These are phyloP conservation scores for Xestia c-nigrum DNA, from an alignment of 2,888 invertebrate species.

Conservation along the genomic window DNA sequence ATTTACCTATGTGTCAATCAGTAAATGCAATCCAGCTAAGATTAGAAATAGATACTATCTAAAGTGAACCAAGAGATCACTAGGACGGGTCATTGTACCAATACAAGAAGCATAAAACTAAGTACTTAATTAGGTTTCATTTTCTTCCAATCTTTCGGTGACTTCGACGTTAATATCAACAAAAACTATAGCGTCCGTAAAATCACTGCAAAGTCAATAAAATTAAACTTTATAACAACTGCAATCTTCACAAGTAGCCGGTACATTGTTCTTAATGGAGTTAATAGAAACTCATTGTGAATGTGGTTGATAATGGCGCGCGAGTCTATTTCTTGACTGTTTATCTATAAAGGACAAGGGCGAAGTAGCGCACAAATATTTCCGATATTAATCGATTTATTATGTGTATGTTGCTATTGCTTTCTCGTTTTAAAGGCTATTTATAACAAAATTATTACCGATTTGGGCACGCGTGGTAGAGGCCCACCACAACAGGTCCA, in stretches of 20 bases:
- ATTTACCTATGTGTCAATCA: conserved; percentile 6
- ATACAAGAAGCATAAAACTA: background rate
- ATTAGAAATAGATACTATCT: conserved; percentile 25
- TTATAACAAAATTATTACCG: conserved; percentile 6
- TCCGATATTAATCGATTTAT: conserved; percentile 16
- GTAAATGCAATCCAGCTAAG: background rate
- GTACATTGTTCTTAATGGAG: conserved; percentile 26
- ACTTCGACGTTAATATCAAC: background rate
- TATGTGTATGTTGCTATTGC: background rate
- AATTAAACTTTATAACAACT: conserved; percentile 25
- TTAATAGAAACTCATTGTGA: conserved; percentile 53
- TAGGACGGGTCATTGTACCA: conserved; percentile 25
- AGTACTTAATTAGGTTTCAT: background rate
- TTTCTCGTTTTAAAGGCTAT: conserved; percentile 12
- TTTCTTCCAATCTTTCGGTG: background rate
- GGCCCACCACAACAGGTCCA: background rate
- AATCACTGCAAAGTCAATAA: conserved; percentile 27
- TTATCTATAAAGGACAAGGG: conserved; percentile 62
- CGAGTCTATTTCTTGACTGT: conserved; percentile 40
- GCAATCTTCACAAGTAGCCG: conserved; percentile 25
- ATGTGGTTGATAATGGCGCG: conserved; percentile 37
- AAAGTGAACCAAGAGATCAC: conserved; percentile 14
- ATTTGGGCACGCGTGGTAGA: background rate
- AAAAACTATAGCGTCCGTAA: conserved; percentile 13
- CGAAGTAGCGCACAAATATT: conserved; percentile 17